Base-by-base conservation (phyloP, 2,888 invertebrate species). In the Hirtodrosophila confusa region DNA sequence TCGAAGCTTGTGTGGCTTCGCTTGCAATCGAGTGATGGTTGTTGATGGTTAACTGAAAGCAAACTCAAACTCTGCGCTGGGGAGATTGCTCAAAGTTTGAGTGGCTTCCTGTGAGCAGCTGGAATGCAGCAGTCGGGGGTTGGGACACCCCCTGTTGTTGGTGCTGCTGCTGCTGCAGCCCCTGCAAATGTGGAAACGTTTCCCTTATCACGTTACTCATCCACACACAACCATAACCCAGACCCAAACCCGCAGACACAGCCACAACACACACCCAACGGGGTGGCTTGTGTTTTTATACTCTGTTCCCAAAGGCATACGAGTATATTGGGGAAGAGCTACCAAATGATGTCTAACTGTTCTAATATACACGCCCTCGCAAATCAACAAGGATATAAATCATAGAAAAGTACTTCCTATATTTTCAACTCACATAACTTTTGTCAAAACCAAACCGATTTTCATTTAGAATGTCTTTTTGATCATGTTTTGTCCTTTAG, bases 271-370 rank as follows among this genome's bases (percentile, higher is more conserved):
- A 37, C 44, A 48, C 75, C 57, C 76, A 58, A 70, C 80, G 82
- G 83, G 83, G 83, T 82, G 78, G 82, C 78, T 70, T 53, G 60
- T 79, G 79, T 75, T 56, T 54, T 17, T 12, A 31, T 31, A 31
- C 31, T 31, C 31, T 31, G 8, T 31, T 9, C 7, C 7, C 9
- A 7, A 31, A 31, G 31, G 31, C 3, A 31, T 31, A 9, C 0
- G 0, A 3, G 31, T 7, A 31, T 31, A 4, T 31, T 8, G 4
- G 27, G 6, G 0, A 27, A 4, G 6, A 27, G 27, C 27, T 5
- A 27, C 4, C 27, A 27, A 17, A 17, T 17, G 1, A 17, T 1
- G 17, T 17, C 1, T 17, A 17, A 17, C 17, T 17, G 17, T 17
- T 17, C 17, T 17, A 2, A 1, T 17, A 17, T 17, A 17, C 17